Percentiles rank a stretch among this genome's conserved stretches.
These are phyloP conservation scores for Cyclopterus lumpus DNA, from an alignment of 2,797 vertebrate genomes.

Conservation along the genomic window DNA sequence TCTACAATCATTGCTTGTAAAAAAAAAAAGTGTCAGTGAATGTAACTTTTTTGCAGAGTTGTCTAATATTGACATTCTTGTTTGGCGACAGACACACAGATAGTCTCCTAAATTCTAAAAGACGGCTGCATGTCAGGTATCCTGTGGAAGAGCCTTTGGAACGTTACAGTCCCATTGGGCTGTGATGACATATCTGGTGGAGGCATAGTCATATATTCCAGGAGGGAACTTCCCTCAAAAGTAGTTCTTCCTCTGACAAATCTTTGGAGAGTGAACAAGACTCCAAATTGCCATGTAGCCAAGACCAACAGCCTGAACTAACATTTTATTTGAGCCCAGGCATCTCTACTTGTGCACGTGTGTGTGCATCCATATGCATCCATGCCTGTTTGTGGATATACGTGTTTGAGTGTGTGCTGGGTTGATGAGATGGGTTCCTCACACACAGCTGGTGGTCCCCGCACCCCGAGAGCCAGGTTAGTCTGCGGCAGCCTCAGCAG, in stretches of 20 bases:
- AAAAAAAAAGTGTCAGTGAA: neutral
- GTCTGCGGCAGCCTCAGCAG: slow-evolving; percentile 68
- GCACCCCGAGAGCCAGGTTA: slow-evolving; percentile 68
- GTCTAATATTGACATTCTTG: neutral
- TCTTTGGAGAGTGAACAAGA: neutral
- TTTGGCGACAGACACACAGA: neutral
- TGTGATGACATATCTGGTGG: neutral
- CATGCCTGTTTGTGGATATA: neutral
- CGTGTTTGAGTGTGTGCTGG: slow-evolving; percentile 25
- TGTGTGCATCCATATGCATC: slow-evolving; percentile 24
- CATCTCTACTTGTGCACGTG: slow-evolving; percentile 6
- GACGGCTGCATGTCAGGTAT: neutral
- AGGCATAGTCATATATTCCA: neutral
- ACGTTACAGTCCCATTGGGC: neutral
- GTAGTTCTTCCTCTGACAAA: slow-evolving; percentile 2
- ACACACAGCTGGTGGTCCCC: slow-evolving; percentile 72
- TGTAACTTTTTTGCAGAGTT: neutral
- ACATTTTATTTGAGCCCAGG: slow-evolving; percentile 5
- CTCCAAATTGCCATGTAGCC: neutral
- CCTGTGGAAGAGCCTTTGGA: neutral
- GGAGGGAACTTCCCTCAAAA: neutral
- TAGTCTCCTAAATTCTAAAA: neutral
- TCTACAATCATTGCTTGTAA: neutral
- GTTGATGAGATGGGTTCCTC: slow-evolving; percentile 69
- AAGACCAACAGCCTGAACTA: slow-evolving; percentile 8